phyloP scores from a whole-genome alignment of 2,113 vertebrate genomes.

The Gnathonemus echidnorhynchus region DNA sequence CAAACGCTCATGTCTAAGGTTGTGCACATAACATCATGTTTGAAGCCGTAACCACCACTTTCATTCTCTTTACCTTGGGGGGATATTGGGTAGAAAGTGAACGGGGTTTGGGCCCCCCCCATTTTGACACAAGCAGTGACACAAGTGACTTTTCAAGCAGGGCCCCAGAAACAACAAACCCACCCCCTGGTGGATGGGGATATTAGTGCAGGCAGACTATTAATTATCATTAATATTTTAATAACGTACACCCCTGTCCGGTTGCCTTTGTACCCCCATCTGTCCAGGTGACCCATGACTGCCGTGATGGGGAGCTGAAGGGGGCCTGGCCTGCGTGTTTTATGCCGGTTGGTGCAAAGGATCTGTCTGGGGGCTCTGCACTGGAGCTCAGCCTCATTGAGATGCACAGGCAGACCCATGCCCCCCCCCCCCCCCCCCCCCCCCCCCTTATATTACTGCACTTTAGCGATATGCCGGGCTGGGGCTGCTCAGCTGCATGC shows the following conservation, averaged over 20 bases:
- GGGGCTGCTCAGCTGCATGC: neutral
- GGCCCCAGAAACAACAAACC: neutral
- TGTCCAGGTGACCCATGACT: neutral
- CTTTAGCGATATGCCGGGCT: neutral
- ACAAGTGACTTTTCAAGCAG: no score
- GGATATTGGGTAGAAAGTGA: neutral
- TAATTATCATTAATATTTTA: neutral
- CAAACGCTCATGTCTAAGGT: neutral
- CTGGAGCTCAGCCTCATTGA: conserved; percentile 12
- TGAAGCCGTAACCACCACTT: neutral
- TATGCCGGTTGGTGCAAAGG: no score
- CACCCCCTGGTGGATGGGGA: neutral
- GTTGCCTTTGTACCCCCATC: neutral
- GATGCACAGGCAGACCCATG: conserved; percentile 6
- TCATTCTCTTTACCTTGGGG: neutral
- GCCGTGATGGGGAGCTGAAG: neutral
- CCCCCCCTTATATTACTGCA: neutral
- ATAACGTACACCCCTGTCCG: neutral
- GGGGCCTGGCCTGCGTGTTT: neutral
- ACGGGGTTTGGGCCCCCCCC: no score
- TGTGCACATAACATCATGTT: neutral
- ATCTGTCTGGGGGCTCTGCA: neutral
- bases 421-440: neutral
- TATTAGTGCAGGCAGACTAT: neutral
- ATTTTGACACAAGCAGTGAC: no score